Evolutionary conservation across 2,888 invertebrate genomes (phyloP), one percentile per base, ranked within the genome.

Genomic region (Tuberolachnus salignus): DNA sequence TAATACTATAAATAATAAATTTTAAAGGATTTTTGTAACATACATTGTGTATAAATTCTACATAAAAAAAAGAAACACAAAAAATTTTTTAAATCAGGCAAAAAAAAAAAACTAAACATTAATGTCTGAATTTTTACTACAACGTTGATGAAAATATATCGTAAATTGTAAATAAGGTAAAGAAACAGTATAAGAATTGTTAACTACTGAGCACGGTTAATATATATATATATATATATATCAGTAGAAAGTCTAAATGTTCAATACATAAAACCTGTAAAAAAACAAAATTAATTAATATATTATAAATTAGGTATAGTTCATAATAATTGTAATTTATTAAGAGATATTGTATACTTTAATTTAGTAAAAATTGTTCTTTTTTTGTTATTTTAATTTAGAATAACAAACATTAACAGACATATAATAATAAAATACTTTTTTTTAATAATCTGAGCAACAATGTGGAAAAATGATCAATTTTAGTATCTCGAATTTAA

Each of bases 181-280:
- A 63, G 42, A 73, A 49, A 73, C 3, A 63, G 63, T 19, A 34
- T 53, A 73, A 63, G 72, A 51, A 72, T 23, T 59, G 49, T 74
- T 75, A 64, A 53, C 53, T 64, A 74, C 74, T 57, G 66, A 59
- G 21, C 57, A 57, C 34, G 57, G 67, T 55, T 75, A 67, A 23
- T n/a, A 55, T 26, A 57, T 57, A 23, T 46, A 34, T 3, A 34
- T 4, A 6, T 34, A 3, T 4, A 34, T 34, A 34, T 57, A 75
- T 42, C 57, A 46, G 44, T 55, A 67, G 55, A 64, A 74, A 75
- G 67, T 75, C 49, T 75, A 67, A 57, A 67, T 21, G 21, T 75
- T 75, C 66, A 67, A 57, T 67, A 34, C 6, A 55, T 34, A 55
- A 66, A 74, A 74, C 53, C 64, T 66, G 64, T 59, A 66, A 74